A percentile compares a stretch with the other conserved stretches of the same genome.
Evolutionary conservation across 2,797 vertebrate species (phyloP).

Genomic region (Limnodromus scolopaceus): DNA sequence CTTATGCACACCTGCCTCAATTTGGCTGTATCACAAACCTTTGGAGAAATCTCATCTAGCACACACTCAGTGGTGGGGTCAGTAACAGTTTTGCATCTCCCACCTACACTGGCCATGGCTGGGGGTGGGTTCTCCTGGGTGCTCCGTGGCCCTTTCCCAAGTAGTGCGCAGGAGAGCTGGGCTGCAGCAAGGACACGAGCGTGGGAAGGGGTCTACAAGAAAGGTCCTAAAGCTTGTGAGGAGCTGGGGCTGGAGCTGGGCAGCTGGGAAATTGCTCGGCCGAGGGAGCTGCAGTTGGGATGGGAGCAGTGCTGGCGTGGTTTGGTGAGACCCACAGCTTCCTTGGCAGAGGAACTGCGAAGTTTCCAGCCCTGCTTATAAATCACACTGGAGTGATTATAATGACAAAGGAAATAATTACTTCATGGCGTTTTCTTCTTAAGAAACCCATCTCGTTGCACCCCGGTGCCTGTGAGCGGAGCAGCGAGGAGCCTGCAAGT

Average conservation of each 20-base stretch:
- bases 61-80: accelerated
- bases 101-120: neutral
- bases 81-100: neutral
- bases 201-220: neutral
- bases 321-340: neutral
- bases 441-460: neutral
- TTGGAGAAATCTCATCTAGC: neutral
- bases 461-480: neutral
- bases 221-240: neutral
- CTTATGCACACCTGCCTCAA: accelerated
- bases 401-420: slow-evolving; percentile 44
- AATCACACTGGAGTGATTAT: neutral
- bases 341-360: neutral
- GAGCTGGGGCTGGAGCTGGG: neutral
- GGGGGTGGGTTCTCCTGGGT: neutral
- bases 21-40: neutral
- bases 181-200: neutral
- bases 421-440: neutral
- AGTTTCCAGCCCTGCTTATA: slow-evolving; percentile 26
- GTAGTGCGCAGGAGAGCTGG: neutral
- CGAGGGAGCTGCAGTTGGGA: neutral
- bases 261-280: neutral
- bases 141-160: neutral
- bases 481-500: neutral
- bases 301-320: neutral